phyloP scores from a whole-genome alignment of 92 coral and sea anemone species.

The Bergia sp. region DNA sequence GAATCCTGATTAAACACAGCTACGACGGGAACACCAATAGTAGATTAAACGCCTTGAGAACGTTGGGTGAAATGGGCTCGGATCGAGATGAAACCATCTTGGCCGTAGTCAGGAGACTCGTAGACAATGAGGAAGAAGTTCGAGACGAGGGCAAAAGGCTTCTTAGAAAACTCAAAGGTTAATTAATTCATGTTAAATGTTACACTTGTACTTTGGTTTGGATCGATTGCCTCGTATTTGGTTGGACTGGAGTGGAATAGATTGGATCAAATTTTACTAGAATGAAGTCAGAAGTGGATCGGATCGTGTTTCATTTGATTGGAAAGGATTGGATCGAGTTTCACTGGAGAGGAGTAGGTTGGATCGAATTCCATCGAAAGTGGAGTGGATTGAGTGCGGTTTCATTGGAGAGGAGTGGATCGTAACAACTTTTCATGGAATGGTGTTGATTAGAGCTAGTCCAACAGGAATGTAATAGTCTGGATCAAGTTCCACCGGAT shows the following conservation, averaged over 20 bases:
- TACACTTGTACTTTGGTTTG: background rate
- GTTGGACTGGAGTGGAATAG: background rate
- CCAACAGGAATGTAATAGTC: too few relatives aligned
- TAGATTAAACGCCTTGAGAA: slow-evolving; percentile 55
- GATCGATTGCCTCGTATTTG: background rate
- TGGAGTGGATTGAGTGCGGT: background rate
- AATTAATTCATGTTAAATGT: background rate
- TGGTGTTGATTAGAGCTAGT: too few relatives aligned
- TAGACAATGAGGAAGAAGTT: slow-evolving; percentile 57
- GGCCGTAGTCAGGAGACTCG: slow-evolving; percentile 72
- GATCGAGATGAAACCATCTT: slow-evolving; percentile 61
- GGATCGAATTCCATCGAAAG: too few relatives aligned
- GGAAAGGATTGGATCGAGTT: too few relatives aligned
- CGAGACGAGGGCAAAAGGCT: slow-evolving; percentile 64
- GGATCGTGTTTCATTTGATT: too few relatives aligned
- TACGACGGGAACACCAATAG: slow-evolving; percentile 23
- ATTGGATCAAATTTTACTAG: background rate
- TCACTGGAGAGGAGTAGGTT: too few relatives aligned
- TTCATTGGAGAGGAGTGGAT: background rate
- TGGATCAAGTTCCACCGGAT: background rate
- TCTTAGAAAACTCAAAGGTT: slow-evolving; percentile 71
- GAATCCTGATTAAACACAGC: slow-evolving; percentile 55
- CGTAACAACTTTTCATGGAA: background rate
- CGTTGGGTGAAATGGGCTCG: slow-evolving; percentile 61
- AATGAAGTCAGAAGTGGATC: too few relatives aligned